Evolutionary conservation across 2,888 invertebrate species (phyloP).

Genomic region (Thymelicus lineola): DNA sequence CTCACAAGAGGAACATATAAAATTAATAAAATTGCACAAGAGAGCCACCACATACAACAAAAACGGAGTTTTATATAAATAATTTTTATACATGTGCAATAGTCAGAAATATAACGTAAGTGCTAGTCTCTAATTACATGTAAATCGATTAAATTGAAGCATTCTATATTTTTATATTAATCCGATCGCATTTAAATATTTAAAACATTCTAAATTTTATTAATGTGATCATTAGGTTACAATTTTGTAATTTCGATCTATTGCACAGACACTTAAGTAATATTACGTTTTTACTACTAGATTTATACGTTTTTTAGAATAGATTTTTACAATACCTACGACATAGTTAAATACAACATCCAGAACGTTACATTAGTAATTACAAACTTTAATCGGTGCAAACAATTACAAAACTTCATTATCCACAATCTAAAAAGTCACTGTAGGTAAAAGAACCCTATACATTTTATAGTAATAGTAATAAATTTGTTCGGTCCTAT

Average conservation of each 20-base stretch:
- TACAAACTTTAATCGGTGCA: slow-evolving; percentile 82
- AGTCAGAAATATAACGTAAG: slow-evolving; percentile 71
- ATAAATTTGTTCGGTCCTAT: slow-evolving; percentile 68
- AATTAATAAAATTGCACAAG: slow-evolving; percentile 57
- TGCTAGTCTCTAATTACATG: slow-evolving; percentile 78
- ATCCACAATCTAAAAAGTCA: slow-evolving; percentile 62
- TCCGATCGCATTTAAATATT: slow-evolving; percentile 65
- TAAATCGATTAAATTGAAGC: slow-evolving; percentile 78
- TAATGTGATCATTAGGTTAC: slow-evolving; percentile 59
- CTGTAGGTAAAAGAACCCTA: slow-evolving; percentile 63
- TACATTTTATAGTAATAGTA: slow-evolving; percentile 55
- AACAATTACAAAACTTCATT: slow-evolving; percentile 74
- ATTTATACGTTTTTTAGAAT: slow-evolving; percentile 76
- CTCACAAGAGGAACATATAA: slow-evolving; percentile 63
- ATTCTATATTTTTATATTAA: slow-evolving; percentile 68
- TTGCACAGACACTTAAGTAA: slow-evolving; percentile 79
- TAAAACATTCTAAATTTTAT: slow-evolving; percentile 64
- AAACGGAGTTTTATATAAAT: slow-evolving; percentile 52
- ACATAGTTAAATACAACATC: slow-evolving; percentile 82
- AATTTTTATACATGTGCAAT: slow-evolving; percentile 66
- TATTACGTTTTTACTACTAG: slow-evolving; percentile 75
- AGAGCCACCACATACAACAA: slow-evolving; percentile 71
- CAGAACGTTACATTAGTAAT: slow-evolving; percentile 81
- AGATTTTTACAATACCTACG: slow-evolving; percentile 79
- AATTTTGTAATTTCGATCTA: slow-evolving; percentile 67